Evolutionary conservation across 37 sponge, comb jelly and placozoan species (phyloP).

Genomic region (Ephydatia muelleri): DNA sequence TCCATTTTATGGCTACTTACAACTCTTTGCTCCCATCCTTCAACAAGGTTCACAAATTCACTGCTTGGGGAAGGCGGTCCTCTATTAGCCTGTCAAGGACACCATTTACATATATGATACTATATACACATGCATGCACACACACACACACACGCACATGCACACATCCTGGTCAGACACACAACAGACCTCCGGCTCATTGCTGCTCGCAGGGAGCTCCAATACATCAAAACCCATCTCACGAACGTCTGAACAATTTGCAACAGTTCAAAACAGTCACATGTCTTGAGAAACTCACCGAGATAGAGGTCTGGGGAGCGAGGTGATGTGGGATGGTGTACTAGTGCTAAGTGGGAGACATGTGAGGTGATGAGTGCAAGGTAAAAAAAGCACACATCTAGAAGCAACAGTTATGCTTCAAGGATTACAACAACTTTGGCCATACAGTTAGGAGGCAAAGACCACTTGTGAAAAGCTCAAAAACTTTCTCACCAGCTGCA

Average conservation of each 20-base stretch:
- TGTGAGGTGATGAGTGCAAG: background rate
- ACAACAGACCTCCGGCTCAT: background rate
- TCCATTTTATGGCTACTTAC: constrained; percentile 17
- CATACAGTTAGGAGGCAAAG: no score
- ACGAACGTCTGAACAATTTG: background rate
- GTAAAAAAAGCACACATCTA: background rate
- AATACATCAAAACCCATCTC: background rate
- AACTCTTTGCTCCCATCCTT: constrained; percentile 83
- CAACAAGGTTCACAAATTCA: constrained; percentile 28
- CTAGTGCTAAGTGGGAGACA: no score
- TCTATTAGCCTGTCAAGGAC: background rate
- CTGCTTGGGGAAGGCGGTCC: background rate
- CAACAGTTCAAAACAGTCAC: background rate
- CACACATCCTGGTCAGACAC: no score
- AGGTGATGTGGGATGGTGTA: background rate
- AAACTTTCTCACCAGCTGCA: background rate
- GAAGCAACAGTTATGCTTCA: no score
- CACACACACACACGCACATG: no score
- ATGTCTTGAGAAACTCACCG: background rate
- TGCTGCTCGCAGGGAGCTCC: background rate
- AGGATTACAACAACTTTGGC: no score
- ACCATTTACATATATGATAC: background rate
- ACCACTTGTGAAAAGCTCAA: background rate
- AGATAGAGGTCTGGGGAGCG: background rate
- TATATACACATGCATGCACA: background rate